A percentile compares a stretch with the other conserved stretches of the same genome.
These are phyloP conservation scores for Amphimallon solstitiale DNA, from an alignment of 2,888 invertebrate species.

Conservation along the genomic window DNA sequence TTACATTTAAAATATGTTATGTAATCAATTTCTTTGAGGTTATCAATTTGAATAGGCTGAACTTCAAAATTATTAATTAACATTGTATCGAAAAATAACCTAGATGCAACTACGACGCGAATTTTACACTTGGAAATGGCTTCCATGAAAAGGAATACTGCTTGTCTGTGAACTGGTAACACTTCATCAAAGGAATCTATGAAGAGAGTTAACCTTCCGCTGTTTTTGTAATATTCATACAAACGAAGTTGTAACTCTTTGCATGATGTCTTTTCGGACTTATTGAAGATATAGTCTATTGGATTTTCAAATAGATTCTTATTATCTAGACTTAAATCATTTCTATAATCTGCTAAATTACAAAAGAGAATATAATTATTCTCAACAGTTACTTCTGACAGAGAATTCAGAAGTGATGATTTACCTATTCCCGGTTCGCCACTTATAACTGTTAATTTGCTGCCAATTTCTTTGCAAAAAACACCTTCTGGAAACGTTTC, in stretches of 20 bases:
- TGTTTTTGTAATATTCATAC: not conserved
- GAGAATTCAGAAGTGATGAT: not conserved
- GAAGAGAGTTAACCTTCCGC: not conserved
- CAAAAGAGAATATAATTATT: conserved; percentile 1
- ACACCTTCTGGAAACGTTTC: not conserved
- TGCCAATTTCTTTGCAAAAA: conserved; percentile 1
- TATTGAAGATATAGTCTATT: not conserved
- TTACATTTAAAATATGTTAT: not conserved
- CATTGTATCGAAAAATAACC: not conserved
- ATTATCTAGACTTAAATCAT: not conserved
- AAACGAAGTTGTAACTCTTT: not conserved
- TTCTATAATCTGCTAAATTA: conserved; percentile 7
- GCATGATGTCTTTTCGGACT: not conserved
- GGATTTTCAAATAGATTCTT: not conserved
- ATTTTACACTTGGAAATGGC: not conserved
- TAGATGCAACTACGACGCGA: conserved; percentile 5
- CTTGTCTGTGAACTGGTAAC: not conserved
- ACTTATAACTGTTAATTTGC: not conserved
- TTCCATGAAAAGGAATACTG: not conserved
- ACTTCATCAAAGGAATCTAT: conserved; percentile 20
- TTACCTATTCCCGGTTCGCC: conserved; percentile 17
- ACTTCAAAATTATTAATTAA: conserved; percentile 15
- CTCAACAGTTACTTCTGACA: not conserved
- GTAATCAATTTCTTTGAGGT: not conserved
- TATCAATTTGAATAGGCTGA: not conserved